A percentile compares a stretch with the other conserved stretches of the same genome.
Evolutionary conservation across 1,140 invertebrate genomes (phyloP).

Genomic region (Eubasilissa regina): DNA sequence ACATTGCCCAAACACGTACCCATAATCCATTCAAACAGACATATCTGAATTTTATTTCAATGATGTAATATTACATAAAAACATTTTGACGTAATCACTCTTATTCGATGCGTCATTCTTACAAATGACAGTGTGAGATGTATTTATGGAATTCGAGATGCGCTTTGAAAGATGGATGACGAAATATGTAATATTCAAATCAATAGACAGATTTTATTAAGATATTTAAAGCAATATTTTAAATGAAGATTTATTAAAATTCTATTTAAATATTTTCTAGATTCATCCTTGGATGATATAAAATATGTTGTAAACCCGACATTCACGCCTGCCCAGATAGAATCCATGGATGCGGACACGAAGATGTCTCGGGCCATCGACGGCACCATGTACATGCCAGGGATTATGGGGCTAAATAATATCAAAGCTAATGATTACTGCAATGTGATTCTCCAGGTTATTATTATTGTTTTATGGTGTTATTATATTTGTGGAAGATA

Average conservation of each 20-base stretch:
- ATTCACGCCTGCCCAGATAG: constrained; percentile 89
- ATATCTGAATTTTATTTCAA: no score
- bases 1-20: no score
- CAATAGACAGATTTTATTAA: neutral
- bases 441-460: constrained; percentile 96
- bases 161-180: no score
- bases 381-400: constrained; percentile 96
- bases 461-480: constrained; percentile 1
- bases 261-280: constrained; percentile 68
- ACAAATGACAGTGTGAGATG: no score
- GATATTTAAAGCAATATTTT: neutral
- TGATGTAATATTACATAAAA: no score
- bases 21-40: no score
- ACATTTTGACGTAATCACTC: no score
- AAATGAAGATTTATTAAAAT: neutral
- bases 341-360: constrained; percentile 83
- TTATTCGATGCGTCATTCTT: no score
- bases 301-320: constrained; percentile 99
- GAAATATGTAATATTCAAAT: no score
- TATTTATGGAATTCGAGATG: no score
- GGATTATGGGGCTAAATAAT: constrained; percentile 98
- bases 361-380: constrained; percentile 97
- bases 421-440: constrained; percentile 99
- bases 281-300: constrained; percentile 98
- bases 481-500: neutral